Conservation (phyloP, 2,888 invertebrate genomes). For the Lasioglossum villosulum region DNA sequence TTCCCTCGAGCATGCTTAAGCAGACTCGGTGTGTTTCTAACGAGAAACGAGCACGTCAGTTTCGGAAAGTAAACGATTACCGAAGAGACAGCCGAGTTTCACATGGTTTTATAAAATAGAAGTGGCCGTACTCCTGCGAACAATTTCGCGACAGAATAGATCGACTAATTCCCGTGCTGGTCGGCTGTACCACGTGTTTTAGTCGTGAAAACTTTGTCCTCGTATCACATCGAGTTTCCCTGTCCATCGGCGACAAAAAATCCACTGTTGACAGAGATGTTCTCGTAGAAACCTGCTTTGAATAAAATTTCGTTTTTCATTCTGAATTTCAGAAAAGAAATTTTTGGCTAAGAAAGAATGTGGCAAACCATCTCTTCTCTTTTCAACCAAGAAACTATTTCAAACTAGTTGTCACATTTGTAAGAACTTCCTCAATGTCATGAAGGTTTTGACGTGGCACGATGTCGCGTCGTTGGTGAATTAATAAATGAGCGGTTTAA, state of each 20-base stretch:
- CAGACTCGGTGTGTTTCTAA: background rate
- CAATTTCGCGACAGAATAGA: background rate
- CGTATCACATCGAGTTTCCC: background rate
- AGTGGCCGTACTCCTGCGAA: background rate
- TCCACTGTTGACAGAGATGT: background rate
- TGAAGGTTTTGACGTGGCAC: background rate
- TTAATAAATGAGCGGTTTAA: constrained; percentile 23
- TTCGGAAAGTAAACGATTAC: background rate
- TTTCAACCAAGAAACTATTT: too few species aligned
- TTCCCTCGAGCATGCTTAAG: background rate
- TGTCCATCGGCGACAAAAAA: background rate
- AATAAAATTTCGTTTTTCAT: background rate
- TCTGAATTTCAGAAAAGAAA: background rate
- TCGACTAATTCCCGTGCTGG: background rate
- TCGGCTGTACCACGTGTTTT: background rate
- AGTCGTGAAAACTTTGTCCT: background rate
- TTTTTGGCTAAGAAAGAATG: too few species aligned
- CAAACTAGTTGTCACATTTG: too few species aligned
- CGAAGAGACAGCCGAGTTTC: background rate
- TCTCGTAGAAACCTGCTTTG: background rate
- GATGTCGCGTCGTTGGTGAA: too few species aligned
- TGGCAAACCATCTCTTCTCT: too few species aligned
- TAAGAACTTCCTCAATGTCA: background rate
- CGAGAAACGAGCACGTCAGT: background rate
- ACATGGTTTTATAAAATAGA: constrained; percentile 2